A percentile compares a stretch with the other conserved stretches of the same genome.
These are phyloP conservation scores for Sapayoa aenigma DNA, from an alignment of 2,113 vertebrate species.

Conservation along the genomic window DNA sequence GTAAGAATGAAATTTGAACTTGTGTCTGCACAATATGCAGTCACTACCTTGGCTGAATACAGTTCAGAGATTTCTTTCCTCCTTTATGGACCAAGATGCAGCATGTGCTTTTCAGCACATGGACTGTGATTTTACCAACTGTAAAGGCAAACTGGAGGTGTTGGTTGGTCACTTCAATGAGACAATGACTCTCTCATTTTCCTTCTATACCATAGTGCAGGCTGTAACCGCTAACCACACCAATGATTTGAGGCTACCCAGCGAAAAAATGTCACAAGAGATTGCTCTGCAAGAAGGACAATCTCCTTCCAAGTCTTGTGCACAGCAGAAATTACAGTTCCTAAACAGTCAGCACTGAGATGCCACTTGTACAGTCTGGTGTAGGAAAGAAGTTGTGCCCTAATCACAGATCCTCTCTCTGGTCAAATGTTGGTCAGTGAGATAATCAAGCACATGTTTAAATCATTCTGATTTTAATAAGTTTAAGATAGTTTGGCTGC, in stretches of 20 bases:
- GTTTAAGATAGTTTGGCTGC: background rate
- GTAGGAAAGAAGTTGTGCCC: background rate
- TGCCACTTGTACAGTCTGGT: background rate
- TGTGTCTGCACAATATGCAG: background rate
- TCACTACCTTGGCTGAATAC: background rate
- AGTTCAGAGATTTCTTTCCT: background rate
- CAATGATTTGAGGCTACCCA: background rate
- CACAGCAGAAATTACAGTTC: background rate
- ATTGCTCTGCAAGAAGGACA: background rate
- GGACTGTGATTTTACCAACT: background rate
- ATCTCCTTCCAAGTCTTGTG: background rate
- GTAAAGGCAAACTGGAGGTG: background rate
- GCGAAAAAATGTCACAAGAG: background rate
- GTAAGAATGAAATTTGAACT: background rate
- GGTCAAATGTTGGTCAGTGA: background rate
- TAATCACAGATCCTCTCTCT: background rate
- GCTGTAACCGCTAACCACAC: background rate
- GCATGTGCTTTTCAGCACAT: rapidly evolving
- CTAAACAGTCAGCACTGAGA: background rate
- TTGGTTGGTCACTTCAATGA: background rate
- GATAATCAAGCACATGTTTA: background rate
- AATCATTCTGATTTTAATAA: background rate
- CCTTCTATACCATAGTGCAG: background rate
- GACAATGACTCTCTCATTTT: background rate
- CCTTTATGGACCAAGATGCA: background rate